Evolutionary conservation across 2,113 vertebrate species (phyloP).

Genomic region (Spea bombifrons): DNA sequence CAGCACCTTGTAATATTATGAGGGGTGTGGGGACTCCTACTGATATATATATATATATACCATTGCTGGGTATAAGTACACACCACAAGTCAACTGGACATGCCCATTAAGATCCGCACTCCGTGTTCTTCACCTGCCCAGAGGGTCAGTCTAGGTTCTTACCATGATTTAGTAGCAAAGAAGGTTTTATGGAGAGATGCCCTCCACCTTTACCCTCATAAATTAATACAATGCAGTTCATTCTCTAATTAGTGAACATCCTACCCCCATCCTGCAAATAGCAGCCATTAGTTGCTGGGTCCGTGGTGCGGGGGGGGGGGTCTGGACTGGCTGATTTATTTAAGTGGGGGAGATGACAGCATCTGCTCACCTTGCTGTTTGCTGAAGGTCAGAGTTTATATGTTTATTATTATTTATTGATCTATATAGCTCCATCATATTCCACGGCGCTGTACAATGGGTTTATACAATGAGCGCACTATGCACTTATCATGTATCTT

Average conservation of each 20-base stretch:
- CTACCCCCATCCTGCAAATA: neutral
- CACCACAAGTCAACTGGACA: no score
- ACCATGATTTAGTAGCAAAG: neutral
- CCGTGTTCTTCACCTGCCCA: no score
- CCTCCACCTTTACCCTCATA: neutral
- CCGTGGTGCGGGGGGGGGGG: neutral
- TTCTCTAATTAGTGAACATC: neutral
- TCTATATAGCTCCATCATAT: no score
- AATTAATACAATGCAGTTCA: neutral
- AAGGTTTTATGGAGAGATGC: neutral
- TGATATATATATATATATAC: no score
- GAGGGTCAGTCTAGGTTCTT: no score
- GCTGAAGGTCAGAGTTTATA: neutral
- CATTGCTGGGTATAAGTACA: no score
- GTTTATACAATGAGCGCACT: neutral
- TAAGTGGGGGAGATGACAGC: neutral
- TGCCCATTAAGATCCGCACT: no score
- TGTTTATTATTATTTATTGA: no score
- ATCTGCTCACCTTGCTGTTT: neutral
- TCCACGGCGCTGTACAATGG: neutral
- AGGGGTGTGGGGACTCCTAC: no score
- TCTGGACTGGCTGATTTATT: constrained; percentile 7
- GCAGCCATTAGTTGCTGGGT: neutral
- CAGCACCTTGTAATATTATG: no score
- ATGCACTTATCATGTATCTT: no score